Evolutionary conservation across 1,140 invertebrate species (phyloP).

Genomic region (Acromyrmex echinatior): DNA sequence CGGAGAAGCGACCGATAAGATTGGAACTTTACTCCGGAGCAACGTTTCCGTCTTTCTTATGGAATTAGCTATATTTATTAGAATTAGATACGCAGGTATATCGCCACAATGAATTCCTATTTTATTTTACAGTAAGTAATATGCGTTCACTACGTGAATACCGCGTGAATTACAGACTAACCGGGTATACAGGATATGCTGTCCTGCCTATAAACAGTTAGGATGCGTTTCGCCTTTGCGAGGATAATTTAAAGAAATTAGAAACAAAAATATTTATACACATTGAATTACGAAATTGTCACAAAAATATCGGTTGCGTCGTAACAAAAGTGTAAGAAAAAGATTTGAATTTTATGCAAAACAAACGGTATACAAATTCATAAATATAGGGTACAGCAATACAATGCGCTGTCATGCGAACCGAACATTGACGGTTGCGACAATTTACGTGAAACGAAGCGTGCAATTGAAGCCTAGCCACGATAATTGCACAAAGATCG

Average conservation of each 20-base stretch:
- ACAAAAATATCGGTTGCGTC: background rate
- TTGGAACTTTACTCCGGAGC: background rate
- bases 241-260: background rate
- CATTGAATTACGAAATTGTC: background rate
- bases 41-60: background rate
- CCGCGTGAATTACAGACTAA: background rate
- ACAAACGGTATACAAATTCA: background rate
- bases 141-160: background rate
- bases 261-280: constrained; percentile 15
- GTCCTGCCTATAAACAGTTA: background rate
- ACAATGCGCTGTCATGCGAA: background rate
- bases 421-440: constrained; percentile 1
- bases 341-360: background rate
- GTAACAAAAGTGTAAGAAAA: constrained; percentile 9
- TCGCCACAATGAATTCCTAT: background rate
- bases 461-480: background rate
- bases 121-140: background rate
- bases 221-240: background rate
- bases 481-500: background rate
- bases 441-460: constrained; percentile 44
- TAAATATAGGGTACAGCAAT: background rate
- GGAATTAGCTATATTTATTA: background rate
- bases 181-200: background rate
- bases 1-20: background rate
- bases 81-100: background rate